Conservation (phyloP, 2,113 vertebrate species). For the Eurypyga helias region DNA sequence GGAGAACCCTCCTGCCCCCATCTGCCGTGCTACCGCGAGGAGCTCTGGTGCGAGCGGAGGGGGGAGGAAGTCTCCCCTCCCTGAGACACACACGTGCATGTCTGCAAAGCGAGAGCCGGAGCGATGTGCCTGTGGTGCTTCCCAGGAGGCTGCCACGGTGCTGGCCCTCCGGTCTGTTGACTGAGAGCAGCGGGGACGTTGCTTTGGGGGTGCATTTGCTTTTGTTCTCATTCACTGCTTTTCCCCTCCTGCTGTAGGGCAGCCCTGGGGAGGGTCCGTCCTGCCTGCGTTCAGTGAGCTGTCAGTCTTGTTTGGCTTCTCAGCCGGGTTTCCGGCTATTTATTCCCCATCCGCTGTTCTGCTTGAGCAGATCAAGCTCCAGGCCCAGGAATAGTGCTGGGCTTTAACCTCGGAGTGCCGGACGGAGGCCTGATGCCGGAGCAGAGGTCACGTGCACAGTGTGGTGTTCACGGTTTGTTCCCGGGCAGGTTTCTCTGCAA, state of each 20-base stretch:
- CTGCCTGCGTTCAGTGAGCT: neutral
- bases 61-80: neutral
- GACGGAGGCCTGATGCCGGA: too few relatives aligned
- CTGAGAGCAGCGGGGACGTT: neutral
- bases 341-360: neutral
- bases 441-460: neutral
- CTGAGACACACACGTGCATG: neutral
- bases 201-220: neutral
- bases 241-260: neutral
- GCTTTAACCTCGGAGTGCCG: neutral
- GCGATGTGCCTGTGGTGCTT: neutral
- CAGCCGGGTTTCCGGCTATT: neutral
- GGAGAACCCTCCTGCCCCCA: neutral
- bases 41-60: neutral
- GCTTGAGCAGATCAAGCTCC: neutral
- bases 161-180: neutral
- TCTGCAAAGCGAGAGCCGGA: neutral
- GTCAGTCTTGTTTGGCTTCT: neutral
- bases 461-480: neutral
- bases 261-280: neutral
- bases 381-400: neutral
- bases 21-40: neutral
- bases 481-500: conserved; percentile 66
- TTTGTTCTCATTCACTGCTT: neutral
- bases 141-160: neutral